Conservation (phyloP, 1,140 invertebrate species). For the Macrostomum lignano region DNA sequence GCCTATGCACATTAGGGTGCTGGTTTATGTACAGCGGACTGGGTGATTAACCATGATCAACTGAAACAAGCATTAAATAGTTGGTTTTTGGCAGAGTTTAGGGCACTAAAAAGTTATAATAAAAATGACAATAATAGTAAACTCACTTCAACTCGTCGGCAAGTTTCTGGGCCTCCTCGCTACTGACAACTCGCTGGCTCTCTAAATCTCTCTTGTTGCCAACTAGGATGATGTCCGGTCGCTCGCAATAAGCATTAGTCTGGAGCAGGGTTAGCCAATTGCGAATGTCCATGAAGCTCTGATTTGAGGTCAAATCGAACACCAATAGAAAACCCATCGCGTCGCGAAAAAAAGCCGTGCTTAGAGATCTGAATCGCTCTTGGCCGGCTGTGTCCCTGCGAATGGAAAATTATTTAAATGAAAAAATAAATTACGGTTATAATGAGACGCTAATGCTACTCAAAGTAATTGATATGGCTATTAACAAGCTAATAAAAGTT, state of each 20-base stretch:
- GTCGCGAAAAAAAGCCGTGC: slow-evolving; percentile 81
- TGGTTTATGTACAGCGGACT: too few relatives aligned
- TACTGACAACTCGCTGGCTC: slow-evolving; percentile 44
- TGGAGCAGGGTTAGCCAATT: slow-evolving; percentile 44
- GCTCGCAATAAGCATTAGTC: slow-evolving; percentile 61
- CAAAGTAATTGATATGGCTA: neutral
- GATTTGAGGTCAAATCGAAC: slow-evolving; percentile 79
- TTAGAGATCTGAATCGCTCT: slow-evolving; percentile 60
- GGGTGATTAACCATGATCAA: too few relatives aligned
- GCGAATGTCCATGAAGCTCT: slow-evolving; percentile 68
- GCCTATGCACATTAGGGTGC: too few relatives aligned
- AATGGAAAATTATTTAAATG: neutral
- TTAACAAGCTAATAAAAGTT: neutral
- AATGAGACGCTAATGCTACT: neutral
- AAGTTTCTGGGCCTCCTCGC: slow-evolving; percentile 46
- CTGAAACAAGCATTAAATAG: too few relatives aligned
- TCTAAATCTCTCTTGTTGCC: slow-evolving; percentile 73
- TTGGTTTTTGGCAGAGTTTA: too few relatives aligned
- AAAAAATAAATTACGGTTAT: neutral
- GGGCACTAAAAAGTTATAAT: too few relatives aligned
- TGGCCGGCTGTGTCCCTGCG: neutral
- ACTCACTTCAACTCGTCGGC: slow-evolving; percentile 45
- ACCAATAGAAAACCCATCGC: slow-evolving; percentile 89
- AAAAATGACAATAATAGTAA: too few relatives aligned
- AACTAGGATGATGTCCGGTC: slow-evolving; percentile 75